Percentiles rank a stretch among this genome's conserved stretches.
Conservation (phyloP, 2,113 vertebrate species). For the Zosterops lateralis region DNA sequence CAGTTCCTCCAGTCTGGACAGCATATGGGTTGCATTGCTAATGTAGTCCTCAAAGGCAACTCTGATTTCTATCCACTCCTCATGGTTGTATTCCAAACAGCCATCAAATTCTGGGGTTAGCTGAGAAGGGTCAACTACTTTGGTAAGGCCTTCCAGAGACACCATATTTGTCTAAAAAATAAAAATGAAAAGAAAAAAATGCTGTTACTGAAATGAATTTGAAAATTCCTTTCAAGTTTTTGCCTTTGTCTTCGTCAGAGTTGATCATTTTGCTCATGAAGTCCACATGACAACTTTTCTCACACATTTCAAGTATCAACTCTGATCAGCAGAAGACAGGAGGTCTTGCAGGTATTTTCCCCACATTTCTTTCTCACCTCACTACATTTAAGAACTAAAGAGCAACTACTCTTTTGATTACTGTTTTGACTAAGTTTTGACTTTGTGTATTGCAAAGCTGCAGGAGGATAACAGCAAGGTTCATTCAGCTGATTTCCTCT, state of each 20-base stretch:
- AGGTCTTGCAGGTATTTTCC: background rate
- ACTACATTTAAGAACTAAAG: background rate
- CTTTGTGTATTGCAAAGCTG: background rate
- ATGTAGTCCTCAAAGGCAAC: slow-evolving; percentile 94
- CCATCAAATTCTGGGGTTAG: slow-evolving; percentile 96
- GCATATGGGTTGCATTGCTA: slow-evolving; percentile 87
- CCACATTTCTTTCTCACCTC: background rate
- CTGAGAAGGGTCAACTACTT: slow-evolving; percentile 96
- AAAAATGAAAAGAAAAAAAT: background rate
- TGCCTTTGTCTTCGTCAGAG: background rate
- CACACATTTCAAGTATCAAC: background rate
- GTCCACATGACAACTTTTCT: background rate
- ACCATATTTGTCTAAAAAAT: slow-evolving; percentile 92
- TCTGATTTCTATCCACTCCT: slow-evolving; percentile 96
- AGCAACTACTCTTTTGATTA: background rate
- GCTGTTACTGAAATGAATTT: background rate
- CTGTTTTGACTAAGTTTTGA: background rate
- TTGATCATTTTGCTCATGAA: background rate
- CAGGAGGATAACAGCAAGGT: background rate
- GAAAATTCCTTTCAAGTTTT: background rate
- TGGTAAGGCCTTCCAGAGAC: slow-evolving; percentile 96
- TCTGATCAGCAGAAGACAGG: background rate
- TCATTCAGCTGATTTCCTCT: background rate
- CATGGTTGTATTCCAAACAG: slow-evolving; percentile 96
- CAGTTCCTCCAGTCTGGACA: slow-evolving; percentile 91